phyloP scores from a whole-genome alignment of 1,140 invertebrate species.

The Hycleus phaleratus region DNA sequence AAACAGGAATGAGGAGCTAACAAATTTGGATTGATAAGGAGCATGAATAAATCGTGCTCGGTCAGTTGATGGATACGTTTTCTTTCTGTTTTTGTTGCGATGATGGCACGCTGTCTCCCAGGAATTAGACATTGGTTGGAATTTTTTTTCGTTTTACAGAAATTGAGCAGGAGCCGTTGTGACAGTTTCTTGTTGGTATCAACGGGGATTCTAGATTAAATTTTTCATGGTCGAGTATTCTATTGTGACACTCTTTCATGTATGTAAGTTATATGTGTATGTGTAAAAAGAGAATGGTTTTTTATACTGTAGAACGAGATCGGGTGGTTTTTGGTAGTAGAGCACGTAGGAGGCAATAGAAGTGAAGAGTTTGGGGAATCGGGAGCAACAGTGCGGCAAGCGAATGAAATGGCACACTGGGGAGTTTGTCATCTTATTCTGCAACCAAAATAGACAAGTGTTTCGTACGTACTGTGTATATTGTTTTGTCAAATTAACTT shows the following conservation, averaged over 20 bases:
- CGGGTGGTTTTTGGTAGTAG: not conserved
- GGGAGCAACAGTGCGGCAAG: slow-evolving; percentile 24
- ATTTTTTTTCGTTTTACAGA: no score
- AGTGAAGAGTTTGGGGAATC: slow-evolving; percentile 4
- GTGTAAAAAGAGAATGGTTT: slow-evolving; percentile 7
- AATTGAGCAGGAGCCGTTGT: slow-evolving; percentile 12
- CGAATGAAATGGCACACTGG: slow-evolving; percentile 22
- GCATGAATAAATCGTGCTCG: no score
- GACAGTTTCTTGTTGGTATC: slow-evolving; percentile 25
- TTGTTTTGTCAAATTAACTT: slow-evolving; percentile 23
- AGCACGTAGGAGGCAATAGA: slow-evolving; percentile 6
- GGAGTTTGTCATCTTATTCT: slow-evolving; percentile 18
- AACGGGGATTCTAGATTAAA: slow-evolving; percentile 31
- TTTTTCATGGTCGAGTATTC: slow-evolving; percentile 31
- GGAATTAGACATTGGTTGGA: no score
- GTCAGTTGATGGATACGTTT: no score
- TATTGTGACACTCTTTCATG: slow-evolving; percentile 13
- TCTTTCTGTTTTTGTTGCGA: no score
- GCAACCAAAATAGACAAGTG: slow-evolving; percentile 14
- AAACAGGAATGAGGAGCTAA: no score
- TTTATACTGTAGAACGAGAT: no score
- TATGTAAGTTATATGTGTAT: not conserved
- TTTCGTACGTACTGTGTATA: slow-evolving; percentile 7
- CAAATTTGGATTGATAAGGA: no score
- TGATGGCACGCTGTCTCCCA: no score